Percentiles rank a stretch among this genome's conserved stretches.
Evolutionary conservation across 2,888 invertebrate genomes (phyloP).

Genomic region (Eupithecia abbreviata): DNA sequence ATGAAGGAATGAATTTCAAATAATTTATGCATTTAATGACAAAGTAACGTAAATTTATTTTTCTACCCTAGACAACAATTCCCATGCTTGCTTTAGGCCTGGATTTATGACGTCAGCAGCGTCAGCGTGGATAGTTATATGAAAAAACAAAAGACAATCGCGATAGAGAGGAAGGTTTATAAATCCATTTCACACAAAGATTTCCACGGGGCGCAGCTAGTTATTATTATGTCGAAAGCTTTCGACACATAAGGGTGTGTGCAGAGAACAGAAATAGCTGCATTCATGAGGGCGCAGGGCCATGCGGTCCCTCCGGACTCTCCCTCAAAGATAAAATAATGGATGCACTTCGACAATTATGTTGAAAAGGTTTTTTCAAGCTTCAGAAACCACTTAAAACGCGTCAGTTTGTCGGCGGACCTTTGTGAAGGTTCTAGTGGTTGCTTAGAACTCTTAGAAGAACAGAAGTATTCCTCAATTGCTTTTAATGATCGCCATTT

Average conservation of each 20-base stretch:
- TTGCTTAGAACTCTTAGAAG: background rate
- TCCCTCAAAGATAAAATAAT: constrained; percentile 21
- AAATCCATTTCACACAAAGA: no score
- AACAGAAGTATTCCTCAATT: background rate
- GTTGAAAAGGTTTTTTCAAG: constrained; percentile 16
- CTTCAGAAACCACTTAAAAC: background rate
- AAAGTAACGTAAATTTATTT: no score
- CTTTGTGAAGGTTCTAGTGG: constrained; percentile 2
- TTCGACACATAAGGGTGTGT: constrained; percentile 4
- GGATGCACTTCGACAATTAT: constrained; percentile 25
- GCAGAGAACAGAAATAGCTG: constrained; percentile 17
- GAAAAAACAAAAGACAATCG: no score
- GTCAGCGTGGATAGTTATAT: no score
- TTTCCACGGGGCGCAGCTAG: no score
- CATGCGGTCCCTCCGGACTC: constrained; percentile 12
- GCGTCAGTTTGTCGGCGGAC: background rate
- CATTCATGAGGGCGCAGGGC: constrained; percentile 9
- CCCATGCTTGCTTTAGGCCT: no score
- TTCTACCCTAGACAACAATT: no score
- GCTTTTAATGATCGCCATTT: constrained; percentile 7
- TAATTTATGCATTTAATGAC: no score
- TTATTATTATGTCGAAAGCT: background rate
- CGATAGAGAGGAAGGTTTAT: no score
- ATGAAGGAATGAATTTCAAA: no score
- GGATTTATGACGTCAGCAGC: no score